These are phyloP conservation scores for Mustela nigripes DNA, from an alignment of 2,113 vertebrate genomes.

Conservation along the genomic window DNA sequence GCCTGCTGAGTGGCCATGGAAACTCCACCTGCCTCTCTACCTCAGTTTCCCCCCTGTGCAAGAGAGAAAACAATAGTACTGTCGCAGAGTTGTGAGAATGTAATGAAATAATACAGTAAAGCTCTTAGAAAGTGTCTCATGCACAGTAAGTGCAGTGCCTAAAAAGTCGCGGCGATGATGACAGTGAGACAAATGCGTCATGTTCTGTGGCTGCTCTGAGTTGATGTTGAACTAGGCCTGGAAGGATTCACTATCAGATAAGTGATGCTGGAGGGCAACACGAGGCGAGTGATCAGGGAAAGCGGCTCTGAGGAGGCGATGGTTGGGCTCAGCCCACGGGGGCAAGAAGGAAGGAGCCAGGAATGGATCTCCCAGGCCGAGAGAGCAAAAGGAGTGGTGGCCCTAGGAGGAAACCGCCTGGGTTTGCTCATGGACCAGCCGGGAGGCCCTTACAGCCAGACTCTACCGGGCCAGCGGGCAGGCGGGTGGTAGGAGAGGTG, in stretches of 20 bases:
- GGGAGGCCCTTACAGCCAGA: neutral
- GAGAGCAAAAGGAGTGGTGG: neutral
- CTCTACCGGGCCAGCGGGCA: neutral
- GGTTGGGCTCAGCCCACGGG: neutral
- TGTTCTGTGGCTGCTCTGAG: neutral
- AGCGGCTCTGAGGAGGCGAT: neutral
- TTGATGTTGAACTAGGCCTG: neutral
- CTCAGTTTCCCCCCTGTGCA: conserved; percentile 8
- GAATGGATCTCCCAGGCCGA: neutral
- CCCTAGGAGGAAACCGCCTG: neutral
- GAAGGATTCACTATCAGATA: neutral
- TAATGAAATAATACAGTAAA: neutral
- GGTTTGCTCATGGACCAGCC: neutral
- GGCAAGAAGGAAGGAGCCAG: neutral
- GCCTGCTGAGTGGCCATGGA: neutral
- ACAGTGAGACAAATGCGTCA: neutral
- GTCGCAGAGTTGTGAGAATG: neutral
- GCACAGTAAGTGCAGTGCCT: neutral
- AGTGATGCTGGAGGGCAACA: neutral
- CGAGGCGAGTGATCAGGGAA: neutral
- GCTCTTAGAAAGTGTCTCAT: neutral
- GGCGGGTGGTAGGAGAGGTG: neutral
- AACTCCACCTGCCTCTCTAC: neutral
- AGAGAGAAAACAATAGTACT: neutral
- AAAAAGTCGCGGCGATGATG: neutral